Evolutionary conservation across 2,797 vertebrate species (phyloP).

Genomic region (Lagocephalus sceleratus): DNA sequence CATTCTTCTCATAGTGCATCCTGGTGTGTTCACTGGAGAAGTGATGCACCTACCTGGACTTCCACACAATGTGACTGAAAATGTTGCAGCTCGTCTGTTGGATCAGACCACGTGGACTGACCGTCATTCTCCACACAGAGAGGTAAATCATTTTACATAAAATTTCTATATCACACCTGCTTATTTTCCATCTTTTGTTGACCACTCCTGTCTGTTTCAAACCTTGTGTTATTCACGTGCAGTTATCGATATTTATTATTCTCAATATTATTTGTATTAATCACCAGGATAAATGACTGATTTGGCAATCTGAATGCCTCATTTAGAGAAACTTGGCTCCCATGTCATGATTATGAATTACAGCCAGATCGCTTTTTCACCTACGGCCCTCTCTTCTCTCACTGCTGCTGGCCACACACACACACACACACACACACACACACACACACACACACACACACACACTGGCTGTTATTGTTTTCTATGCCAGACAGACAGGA

Average conservation of each 20-base stretch:
- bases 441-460: constrained; percentile 1
- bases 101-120: too few relatives aligned
- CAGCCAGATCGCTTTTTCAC: constrained; percentile 90
- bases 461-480: constrained; percentile 4
- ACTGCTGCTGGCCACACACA: constrained; percentile 23
- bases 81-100: too few relatives aligned
- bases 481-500: constrained; percentile 19
- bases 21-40: too few relatives aligned
- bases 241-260: constrained; percentile 96
- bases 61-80: too few relatives aligned
- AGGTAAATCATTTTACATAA: too few relatives aligned
- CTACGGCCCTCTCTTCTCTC: constrained; percentile 79
- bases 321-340: constrained; percentile 99
- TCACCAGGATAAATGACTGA: constrained; percentile 99
- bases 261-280: constrained; percentile 99
- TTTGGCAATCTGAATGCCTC: constrained; percentile 99
- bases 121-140: too few relatives aligned
- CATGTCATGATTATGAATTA: constrained; percentile 99
- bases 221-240: constrained; percentile 50
- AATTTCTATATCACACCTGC: too few relatives aligned
- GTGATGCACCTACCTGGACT: too few relatives aligned
- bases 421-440: constrained; percentile 7
- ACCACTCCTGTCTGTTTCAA: constrained; percentile 6
- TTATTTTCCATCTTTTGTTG: too few relatives aligned
- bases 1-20: too few relatives aligned